Evolutionary conservation across 1,140 invertebrate genomes (phyloP).

Genomic region (Ceratoteleas bidentatus): DNA sequence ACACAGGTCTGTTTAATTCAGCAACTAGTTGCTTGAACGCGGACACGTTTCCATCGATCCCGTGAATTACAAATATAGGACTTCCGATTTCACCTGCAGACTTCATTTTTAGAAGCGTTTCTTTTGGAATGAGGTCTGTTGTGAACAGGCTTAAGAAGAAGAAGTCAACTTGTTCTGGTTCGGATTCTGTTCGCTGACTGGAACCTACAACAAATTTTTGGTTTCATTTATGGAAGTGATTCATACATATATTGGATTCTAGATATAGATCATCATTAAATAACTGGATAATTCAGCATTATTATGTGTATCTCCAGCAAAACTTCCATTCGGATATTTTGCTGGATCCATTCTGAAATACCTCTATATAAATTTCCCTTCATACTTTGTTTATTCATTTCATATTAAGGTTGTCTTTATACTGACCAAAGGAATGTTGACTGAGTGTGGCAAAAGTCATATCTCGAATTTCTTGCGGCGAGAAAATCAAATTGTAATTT

Average conservation of each 20-base stretch:
- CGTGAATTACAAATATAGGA: conserved; percentile 91
- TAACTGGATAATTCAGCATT: too few relatives aligned
- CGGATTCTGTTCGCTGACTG: conserved; percentile 14
- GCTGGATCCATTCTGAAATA: too few relatives aligned
- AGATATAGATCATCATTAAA: too few relatives aligned
- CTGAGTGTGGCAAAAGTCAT: conserved; percentile 89
- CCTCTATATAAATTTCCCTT: too few relatives aligned
- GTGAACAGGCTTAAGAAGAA: conserved; percentile 60
- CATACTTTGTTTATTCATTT: too few relatives aligned
- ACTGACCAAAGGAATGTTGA: conserved; percentile 83
- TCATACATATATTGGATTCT: too few relatives aligned
- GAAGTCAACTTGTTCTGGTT: conserved; percentile 48
- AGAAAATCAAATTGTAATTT: conserved; percentile 94
- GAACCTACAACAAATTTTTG: too few relatives aligned
- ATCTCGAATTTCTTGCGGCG: conserved; percentile 92
- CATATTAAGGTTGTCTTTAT: too few relatives aligned
- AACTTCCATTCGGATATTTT: too few relatives aligned
- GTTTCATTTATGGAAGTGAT: too few relatives aligned
- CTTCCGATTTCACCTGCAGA: conserved; percentile 79
- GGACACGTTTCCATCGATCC: conserved; percentile 93
- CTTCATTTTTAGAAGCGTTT: conserved; percentile 84
- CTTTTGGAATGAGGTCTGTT: conserved; percentile 85
- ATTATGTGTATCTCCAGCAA: too few relatives aligned
- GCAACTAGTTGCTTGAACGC: conserved; percentile 86
- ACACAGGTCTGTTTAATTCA: conserved; percentile 89